phyloP scores from a whole-genome alignment of 2,888 invertebrate species.

The Folsomia candida region DNA sequence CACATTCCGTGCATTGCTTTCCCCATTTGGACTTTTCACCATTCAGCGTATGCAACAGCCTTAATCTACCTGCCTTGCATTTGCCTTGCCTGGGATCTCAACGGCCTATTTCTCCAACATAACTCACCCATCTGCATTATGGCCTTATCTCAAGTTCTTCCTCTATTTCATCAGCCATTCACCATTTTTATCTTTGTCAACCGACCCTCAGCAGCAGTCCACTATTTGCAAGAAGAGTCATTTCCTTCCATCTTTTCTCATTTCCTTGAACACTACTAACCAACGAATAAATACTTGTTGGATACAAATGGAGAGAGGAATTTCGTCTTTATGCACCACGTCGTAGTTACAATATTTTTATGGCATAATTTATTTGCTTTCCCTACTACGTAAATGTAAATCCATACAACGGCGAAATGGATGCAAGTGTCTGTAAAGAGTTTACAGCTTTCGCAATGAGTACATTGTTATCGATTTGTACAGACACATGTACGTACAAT shows the following conservation, averaged over 20 bases:
- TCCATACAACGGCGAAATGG: no score
- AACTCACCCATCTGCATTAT: slow-evolving; percentile 24
- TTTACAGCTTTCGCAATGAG: no score
- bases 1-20: slow-evolving; percentile 22
- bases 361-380: no score
- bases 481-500: not conserved
- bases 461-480: no score
- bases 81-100: not conserved
- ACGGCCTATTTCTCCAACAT: not conserved
- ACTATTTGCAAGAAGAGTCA: not conserved
- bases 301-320: no score
- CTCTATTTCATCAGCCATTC: slow-evolving; percentile 26
- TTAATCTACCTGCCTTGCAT: not conserved
- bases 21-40: slow-evolving; percentile 1
- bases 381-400: no score
- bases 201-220: not conserved
- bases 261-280: no score
- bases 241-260: slow-evolving; percentile 18
- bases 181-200: slow-evolving; percentile 12
- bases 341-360: no score
- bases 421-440: no score
- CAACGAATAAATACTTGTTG: no score
- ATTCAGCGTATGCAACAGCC: not conserved
- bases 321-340: no score
- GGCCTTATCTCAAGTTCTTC: slow-evolving; percentile 15